phyloP scores from a whole-genome alignment of 2,113 vertebrate species.

The Cynocephalus volans region DNA sequence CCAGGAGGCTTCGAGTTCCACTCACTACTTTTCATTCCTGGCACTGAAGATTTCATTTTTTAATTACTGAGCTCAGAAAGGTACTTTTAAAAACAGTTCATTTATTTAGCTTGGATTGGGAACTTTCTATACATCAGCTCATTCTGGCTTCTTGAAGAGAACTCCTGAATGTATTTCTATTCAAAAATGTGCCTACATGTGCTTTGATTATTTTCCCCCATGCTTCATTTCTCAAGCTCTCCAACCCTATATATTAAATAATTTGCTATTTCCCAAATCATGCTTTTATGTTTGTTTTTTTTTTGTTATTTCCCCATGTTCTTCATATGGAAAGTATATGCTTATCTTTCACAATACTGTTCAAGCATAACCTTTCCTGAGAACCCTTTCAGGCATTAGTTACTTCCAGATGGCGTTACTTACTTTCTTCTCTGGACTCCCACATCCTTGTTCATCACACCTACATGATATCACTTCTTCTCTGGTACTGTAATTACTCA shows the following conservation, averaged over 20 bases:
- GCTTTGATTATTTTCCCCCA: not conserved
- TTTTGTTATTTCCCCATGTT: not conserved
- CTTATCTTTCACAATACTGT: not conserved
- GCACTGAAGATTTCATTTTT: not conserved
- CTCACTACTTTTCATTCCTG: not conserved
- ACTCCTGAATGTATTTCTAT: not conserved
- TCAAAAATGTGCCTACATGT: not conserved
- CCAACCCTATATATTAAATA: not conserved
- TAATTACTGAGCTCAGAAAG: not conserved
- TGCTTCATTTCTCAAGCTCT: not conserved
- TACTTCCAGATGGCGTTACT: too few relatives aligned
- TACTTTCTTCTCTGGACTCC: not conserved
- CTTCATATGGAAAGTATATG: not conserved
- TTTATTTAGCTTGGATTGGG: not conserved
- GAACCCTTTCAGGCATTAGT: not conserved
- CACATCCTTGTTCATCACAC: not conserved
- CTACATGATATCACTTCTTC: not conserved
- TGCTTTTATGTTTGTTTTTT: not conserved
- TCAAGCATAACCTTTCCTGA: not conserved
- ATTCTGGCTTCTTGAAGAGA: not conserved
- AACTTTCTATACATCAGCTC: not conserved
- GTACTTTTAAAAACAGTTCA: not conserved
- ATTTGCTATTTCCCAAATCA: not conserved
- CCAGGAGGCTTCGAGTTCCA: accelerated
- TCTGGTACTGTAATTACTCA: not conserved